Base-by-base conservation (phyloP, 2,888 invertebrate genomes). In the Ennomos erosarius region DNA sequence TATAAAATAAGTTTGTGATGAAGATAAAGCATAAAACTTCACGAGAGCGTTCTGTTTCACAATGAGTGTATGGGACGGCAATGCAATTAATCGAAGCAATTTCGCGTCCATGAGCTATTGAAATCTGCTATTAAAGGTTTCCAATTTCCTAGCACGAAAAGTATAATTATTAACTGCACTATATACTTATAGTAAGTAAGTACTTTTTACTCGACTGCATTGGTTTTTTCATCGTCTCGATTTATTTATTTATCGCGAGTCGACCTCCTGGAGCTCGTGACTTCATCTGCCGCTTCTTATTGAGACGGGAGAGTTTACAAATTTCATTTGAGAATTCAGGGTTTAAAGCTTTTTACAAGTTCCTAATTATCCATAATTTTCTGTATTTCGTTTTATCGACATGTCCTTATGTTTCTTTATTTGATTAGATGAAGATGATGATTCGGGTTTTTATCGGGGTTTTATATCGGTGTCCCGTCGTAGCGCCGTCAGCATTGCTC, bases 101-200 rank as follows among this genome's bases (percentile, higher is more conserved):
- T 85, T 80, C 72, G 83, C 82, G 80, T 81, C 78, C 79, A 81
- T 80, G 79, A 75, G 81, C 82, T 75, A 85, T 87, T 85, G 84
- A 79, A 78, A 71, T 74, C 74, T 44, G 78, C 81, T 79, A 83
- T 85, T 84, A 82, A 84, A 81, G 81, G 79, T 82, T 82, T 84
- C 78, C 83, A 83, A 85, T 87, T 54, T 84, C 81, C 81, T 78
- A 77, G 72, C 72, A 75, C 68, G 62, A 75, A 71, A 70, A 2
- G 73, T 76, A 79, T 71, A 69, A 79, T 83, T 83, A 84, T 82
- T 78, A 82, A 78, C 75, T 69, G 70, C 66, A 66, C 55, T 55
- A 59, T 58, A n/a, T n/a, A n/a, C n/a, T n/a, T n/a, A n/a, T n/a
- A n/a, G n/a, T n/a, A n/a, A 64, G 51, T 53, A 65, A 26, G 69